Evolutionary conservation across 2,888 invertebrate genomes (phyloP).

Genomic region (Xanthorhoe spadicearia): DNA sequence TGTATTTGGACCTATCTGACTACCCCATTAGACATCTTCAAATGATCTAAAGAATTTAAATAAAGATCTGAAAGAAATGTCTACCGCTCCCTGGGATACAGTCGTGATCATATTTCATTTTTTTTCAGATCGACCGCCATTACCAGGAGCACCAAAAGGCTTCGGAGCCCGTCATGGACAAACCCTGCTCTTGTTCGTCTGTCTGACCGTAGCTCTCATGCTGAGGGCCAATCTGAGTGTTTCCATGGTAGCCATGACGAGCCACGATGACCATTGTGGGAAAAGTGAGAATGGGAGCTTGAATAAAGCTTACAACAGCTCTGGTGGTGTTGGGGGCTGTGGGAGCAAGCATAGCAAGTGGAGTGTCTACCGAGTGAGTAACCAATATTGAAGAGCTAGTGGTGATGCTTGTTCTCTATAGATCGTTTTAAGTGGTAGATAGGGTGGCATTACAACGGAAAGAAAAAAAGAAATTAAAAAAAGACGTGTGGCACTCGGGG

Average conservation of each 20-base stretch:
- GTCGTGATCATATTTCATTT: no score
- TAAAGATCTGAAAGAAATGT: no score
- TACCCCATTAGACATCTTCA: no score
- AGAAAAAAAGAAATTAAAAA: no score
- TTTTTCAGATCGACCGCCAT: conserved; percentile 39
- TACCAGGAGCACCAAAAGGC: conserved; percentile 49
- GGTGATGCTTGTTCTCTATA: no score
- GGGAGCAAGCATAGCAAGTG: conserved; percentile 39
- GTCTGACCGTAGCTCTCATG: conserved; percentile 55
- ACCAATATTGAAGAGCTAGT: no score
- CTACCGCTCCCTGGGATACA: no score
- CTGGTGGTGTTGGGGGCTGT: background rate
- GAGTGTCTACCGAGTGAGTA: conserved; percentile 62
- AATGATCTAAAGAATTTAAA: no score
- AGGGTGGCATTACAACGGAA: no score
- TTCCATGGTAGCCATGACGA: conserved; percentile 70
- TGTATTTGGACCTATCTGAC: no score
- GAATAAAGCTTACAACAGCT: background rate
- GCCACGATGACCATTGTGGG: conserved; percentile 23
- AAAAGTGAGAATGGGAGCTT: background rate
- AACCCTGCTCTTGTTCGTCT: conserved; percentile 58
- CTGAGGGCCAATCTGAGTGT: conserved; percentile 63
- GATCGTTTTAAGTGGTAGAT: no score
- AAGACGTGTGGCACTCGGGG: no score
- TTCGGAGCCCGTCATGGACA: conserved; percentile 66